Percentiles rank a stretch among this genome's conserved stretches.
Conservation (phyloP, 2,113 vertebrate species). For the Acrocephalus arundinaceus region DNA sequence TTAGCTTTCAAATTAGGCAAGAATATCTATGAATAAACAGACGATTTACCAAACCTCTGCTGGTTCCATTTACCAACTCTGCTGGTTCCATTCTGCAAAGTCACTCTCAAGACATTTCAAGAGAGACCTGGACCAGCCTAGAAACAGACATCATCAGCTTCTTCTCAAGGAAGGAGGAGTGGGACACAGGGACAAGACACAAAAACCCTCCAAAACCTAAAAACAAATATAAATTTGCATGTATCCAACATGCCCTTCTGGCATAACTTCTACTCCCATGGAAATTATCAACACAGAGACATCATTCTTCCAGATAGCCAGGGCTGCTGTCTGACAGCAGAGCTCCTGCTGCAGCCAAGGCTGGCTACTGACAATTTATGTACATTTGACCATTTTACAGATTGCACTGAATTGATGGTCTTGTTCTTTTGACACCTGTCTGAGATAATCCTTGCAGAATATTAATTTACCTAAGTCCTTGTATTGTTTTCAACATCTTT, state of each 20-base stretch:
- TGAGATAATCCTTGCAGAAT: constrained; percentile 18
- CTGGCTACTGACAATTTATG: not conserved
- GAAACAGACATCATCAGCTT: not conserved
- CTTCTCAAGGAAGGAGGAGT: not conserved
- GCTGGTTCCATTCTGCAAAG: not conserved
- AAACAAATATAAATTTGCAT: not conserved
- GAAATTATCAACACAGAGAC: not conserved
- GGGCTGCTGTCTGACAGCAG: not conserved
- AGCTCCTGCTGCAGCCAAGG: not conserved
- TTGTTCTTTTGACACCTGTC: constrained; percentile 13
- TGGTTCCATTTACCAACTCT: not conserved
- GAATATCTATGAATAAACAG: not conserved
- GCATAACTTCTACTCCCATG: not conserved
- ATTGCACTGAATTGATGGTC: not conserved
- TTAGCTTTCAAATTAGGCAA: not conserved
- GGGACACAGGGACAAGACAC: not conserved
- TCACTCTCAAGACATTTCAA: not conserved
- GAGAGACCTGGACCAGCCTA: not conserved
- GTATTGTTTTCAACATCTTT: not conserved
- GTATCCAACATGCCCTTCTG: not conserved
- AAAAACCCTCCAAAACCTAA: not conserved
- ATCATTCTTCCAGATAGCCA: not conserved
- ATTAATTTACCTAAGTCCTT: not conserved
- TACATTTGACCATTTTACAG: not conserved
- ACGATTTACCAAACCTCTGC: not conserved